phyloP scores from a whole-genome alignment of 2,113 vertebrate species.

The Podarcis cretensis region DNA sequence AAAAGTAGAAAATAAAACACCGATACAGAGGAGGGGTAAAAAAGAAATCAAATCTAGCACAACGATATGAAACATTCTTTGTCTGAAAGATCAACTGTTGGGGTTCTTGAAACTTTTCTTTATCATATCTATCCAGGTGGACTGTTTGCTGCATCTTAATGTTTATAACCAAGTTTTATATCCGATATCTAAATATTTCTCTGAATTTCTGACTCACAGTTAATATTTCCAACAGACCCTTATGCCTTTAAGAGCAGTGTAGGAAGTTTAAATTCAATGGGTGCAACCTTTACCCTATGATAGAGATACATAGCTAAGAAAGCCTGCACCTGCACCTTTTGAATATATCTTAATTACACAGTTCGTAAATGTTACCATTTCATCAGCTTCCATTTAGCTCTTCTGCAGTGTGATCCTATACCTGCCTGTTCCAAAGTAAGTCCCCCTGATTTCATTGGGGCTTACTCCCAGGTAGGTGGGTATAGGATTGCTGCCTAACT shows the following conservation, averaged over 20 bases:
- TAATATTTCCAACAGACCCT: background rate
- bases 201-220: background rate
- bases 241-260: background rate
- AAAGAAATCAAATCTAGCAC: background rate
- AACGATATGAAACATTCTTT: background rate
- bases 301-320: background rate
- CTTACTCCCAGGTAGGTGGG: background rate
- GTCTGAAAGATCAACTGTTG: background rate
- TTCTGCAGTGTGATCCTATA: background rate
- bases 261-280: background rate
- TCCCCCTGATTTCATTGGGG: no score
- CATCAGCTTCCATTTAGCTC: background rate
- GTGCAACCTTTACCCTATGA: background rate
- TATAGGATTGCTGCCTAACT: background rate
- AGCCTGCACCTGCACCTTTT: background rate
- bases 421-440: background rate
- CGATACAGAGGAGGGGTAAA: no score
- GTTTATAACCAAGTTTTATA: background rate
- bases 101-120: background rate
- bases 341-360: background rate
- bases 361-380: background rate
- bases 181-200: background rate
- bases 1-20: no score
- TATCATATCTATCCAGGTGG: background rate
- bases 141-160: background rate